phyloP scores from a whole-genome alignment of 2,888 invertebrate genomes.

The Philereme transversata region DNA sequence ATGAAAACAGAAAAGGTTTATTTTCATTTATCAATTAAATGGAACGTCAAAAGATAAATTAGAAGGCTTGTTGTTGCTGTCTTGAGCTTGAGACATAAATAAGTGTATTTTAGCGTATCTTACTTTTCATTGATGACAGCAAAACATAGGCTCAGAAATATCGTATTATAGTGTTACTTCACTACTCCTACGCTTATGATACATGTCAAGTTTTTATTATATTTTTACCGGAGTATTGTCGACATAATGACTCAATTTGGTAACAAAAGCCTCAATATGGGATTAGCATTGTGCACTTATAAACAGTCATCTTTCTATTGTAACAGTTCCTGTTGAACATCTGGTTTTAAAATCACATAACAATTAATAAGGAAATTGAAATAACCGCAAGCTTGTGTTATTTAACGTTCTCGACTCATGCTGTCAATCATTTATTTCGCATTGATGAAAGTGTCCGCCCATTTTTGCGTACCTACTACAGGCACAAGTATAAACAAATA shows the following conservation, averaged over 20 bases:
- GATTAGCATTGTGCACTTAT: slow-evolving; percentile 36
- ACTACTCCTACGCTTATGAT: too few species aligned
- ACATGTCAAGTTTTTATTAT: slow-evolving; percentile 1
- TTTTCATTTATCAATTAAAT: too few species aligned
- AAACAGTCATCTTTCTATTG: slow-evolving; percentile 48
- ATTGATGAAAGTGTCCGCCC: slow-evolving; percentile 67
- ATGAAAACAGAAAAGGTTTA: too few species aligned
- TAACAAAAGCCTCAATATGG: slow-evolving; percentile 25
- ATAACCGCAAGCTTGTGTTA: slow-evolving; percentile 55
- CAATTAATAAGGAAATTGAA: slow-evolving; percentile 53
- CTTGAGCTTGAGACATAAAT: too few species aligned
- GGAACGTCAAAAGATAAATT: too few species aligned
- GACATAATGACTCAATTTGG: slow-evolving; percentile 17
- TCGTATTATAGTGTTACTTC: too few species aligned
- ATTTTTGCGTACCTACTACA: slow-evolving; percentile 46
- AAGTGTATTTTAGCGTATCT: too few species aligned
- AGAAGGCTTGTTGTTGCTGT: too few species aligned
- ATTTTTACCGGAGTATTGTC: neutral
- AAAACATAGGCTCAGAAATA: too few species aligned
- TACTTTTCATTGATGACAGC: too few species aligned
- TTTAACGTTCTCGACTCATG: slow-evolving; percentile 42
- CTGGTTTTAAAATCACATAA: slow-evolving; percentile 55
- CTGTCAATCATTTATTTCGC: slow-evolving; percentile 71
- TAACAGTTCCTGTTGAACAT: slow-evolving; percentile 49
- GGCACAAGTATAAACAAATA: too few species aligned